These are phyloP conservation scores for Baccha elongata DNA, from an alignment of 2,888 invertebrate species.

Conservation along the genomic window DNA sequence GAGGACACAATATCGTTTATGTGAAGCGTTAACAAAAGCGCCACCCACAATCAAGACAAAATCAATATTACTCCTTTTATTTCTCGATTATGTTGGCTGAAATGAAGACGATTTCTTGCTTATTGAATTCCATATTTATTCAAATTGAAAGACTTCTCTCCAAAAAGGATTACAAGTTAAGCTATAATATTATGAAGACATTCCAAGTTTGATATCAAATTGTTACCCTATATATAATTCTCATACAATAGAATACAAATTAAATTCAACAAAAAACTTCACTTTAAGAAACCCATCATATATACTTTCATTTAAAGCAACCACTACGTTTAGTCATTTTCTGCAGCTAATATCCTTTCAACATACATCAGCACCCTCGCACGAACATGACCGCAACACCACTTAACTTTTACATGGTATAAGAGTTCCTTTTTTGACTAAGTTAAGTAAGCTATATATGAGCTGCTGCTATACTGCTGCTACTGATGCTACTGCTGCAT, in stretches of 20 bases:
- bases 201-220: no score
- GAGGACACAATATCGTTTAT: constrained; percentile 32
- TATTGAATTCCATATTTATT: constrained; percentile 49
- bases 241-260: constrained; percentile 2
- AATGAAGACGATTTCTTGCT: constrained; percentile 3
- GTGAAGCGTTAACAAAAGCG: not conserved
- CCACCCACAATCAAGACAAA: no score
- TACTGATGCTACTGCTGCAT: not conserved
- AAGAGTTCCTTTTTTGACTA: constrained; percentile 10
- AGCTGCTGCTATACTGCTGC: not conserved
- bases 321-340: not conserved
- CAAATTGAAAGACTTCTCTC: constrained; percentile 19
- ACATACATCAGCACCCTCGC: constrained; percentile 54
- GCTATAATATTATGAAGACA: no score
- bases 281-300: not conserved
- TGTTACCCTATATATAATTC: no score
- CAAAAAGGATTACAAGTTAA: constrained; percentile 34
- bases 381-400: constrained; percentile 62
- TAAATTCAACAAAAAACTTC: constrained; percentile 41
- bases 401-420: constrained; percentile 42
- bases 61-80: no score
- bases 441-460: no score
- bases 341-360: constrained; percentile 41
- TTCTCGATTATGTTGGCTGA: not conserved
- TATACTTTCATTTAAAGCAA: not conserved